phyloP scores from a whole-genome alignment of 2,797 vertebrate genomes.

The Peromyscus attwateri region DNA sequence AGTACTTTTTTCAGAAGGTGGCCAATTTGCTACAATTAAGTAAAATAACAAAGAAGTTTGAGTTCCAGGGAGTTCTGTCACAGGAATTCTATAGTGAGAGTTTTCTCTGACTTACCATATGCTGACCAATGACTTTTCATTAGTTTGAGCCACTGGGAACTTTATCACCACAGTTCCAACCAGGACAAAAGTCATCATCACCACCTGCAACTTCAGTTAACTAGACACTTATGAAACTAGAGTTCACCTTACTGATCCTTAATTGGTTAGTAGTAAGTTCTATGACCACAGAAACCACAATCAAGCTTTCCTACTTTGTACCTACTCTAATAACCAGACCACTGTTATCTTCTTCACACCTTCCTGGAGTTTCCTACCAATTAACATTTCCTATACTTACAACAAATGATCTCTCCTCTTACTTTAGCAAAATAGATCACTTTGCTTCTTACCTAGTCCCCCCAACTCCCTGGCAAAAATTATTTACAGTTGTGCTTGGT shows the following conservation, averaged over 20 bases:
- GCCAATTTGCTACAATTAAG: neutral
- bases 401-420: slow-evolving; percentile 12
- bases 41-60: neutral
- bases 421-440: neutral
- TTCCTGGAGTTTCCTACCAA: neutral
- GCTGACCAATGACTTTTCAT: neutral
- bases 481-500: neutral
- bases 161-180: neutral
- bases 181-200: neutral
- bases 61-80: neutral
- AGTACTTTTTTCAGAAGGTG: neutral
- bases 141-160: neutral
- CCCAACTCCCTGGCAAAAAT: neutral
- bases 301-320: neutral
- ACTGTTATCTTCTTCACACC: neutral
- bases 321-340: neutral
- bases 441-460: neutral
- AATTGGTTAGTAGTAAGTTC: neutral
- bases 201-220: neutral
- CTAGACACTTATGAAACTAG: neutral
- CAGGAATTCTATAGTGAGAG: neutral
- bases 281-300: neutral
- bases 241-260: neutral
- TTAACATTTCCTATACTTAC: neutral
- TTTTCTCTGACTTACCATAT: neutral